Evolutionary conservation across 2,797 vertebrate species (phyloP).

Genomic region (Huso huso): DNA sequence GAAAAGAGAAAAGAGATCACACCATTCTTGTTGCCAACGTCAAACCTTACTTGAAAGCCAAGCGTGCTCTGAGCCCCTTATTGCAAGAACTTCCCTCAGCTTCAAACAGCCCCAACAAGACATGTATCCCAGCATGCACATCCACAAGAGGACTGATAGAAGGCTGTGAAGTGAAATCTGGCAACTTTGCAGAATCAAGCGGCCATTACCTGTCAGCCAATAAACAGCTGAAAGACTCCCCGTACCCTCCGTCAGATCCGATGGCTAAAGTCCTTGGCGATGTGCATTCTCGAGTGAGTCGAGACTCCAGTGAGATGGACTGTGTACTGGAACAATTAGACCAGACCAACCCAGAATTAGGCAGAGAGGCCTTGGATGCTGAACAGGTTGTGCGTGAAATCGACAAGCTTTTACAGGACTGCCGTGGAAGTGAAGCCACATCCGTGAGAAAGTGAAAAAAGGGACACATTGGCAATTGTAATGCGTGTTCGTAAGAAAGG

Average conservation of each 20-base stretch:
- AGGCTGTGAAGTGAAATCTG: slow-evolving; percentile 82
- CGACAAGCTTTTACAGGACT: slow-evolving; percentile 98
- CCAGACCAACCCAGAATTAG: slow-evolving; percentile 66
- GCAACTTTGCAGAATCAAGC: slow-evolving; percentile 81
- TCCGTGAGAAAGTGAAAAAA: slow-evolving; percentile 83
- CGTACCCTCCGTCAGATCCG: slow-evolving; percentile 77
- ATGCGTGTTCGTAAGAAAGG: slow-evolving; percentile 44
- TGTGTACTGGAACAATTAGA: slow-evolving; percentile 78
- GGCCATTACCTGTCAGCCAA: slow-evolving; percentile 87
- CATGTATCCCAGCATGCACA: slow-evolving; percentile 78
- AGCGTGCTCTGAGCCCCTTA: slow-evolving; percentile 95
- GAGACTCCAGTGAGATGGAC: slow-evolving; percentile 86
- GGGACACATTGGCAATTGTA: slow-evolving; percentile 60
- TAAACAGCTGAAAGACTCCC: slow-evolving; percentile 83
- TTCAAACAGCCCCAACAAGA: slow-evolving; percentile 88
- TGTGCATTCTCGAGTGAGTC: slow-evolving; percentile 82
- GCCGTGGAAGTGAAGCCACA: slow-evolving; percentile 83
- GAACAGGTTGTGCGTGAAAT: slow-evolving; percentile 98
- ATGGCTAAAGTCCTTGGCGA: slow-evolving; percentile 93
- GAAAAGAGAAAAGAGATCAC: slow-evolving; percentile 97
- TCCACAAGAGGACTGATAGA: slow-evolving; percentile 86
- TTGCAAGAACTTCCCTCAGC: slow-evolving; percentile 95
- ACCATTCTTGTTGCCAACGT: slow-evolving; percentile 98
- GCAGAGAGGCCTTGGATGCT: slow-evolving; percentile 81
- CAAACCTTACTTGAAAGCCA: slow-evolving; percentile 98